Evolutionary conservation across 2,797 vertebrate species (phyloP).

Genomic region (Pyrocephalus nanus): DNA sequence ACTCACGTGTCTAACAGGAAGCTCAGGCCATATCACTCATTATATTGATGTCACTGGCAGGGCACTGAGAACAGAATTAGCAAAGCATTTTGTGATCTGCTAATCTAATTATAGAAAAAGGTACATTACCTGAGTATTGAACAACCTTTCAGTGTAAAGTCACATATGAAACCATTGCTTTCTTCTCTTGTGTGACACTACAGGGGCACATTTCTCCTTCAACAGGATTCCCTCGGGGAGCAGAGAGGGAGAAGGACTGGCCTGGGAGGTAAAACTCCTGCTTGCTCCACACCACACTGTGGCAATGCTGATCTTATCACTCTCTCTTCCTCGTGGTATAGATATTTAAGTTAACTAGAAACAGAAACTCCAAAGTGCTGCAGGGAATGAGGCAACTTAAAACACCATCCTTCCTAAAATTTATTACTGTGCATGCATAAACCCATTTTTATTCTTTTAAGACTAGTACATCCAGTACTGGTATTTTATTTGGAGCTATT

Average conservation of each 20-base stretch:
- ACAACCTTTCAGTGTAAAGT: not conserved
- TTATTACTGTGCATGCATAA: not conserved
- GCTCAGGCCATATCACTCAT: accelerated
- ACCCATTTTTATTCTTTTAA: conserved; percentile 2
- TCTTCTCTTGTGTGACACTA: not conserved
- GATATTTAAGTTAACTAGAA: not conserved
- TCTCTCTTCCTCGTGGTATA: not conserved
- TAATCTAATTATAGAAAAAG: not conserved
- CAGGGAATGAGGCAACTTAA: conserved; percentile 19
- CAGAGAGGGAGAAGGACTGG: not conserved
- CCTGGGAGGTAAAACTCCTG: not conserved
- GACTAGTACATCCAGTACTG: not conserved
- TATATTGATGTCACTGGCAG: not conserved
- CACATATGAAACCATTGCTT: not conserved
- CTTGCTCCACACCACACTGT: not conserved
- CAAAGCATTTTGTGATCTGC: not conserved
- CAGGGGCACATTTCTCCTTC: not conserved
- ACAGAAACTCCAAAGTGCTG: conserved; percentile 7
- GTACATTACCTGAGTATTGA: not conserved
- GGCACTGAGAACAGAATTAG: not conserved
- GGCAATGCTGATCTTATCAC: not conserved
- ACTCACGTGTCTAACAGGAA: accelerated
- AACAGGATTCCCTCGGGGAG: not conserved
- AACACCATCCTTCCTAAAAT: not conserved
- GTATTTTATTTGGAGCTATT: not conserved